Base-by-base conservation (phyloP, 2,888 invertebrate species). In the Agrotis ipsilon region DNA sequence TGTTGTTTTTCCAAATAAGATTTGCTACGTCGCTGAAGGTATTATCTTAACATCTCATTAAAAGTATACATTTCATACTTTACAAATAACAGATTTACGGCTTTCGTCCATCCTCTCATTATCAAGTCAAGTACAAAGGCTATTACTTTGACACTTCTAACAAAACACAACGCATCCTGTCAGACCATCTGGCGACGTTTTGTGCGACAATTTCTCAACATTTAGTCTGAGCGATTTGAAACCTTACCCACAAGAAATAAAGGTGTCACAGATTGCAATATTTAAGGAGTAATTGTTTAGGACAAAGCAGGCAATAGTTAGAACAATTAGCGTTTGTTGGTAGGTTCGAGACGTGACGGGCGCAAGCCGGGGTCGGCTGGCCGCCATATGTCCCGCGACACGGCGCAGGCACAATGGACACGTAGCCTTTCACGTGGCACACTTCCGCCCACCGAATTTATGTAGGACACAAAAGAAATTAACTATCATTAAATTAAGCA, bases 281-380 rank as follows among this genome's bases (percentile, higher is more conserved):
- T 79, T 62, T 68, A 63, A 49, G 32, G 80, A 72, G 81, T 80
- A 73, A 82, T 87, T 80, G 86, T 84, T 84, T 81, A 88, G 85
- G 84, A 86, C 86, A 87, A 87, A 84, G 84, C 87, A 83, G 84
- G 86, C 85, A 86, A 87, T 84, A 83, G 84, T 84, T 81, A 80
- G 77, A 78, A 91, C 91, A 92, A 92, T 91, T 90, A 89, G 89
- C 86, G 88, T 85, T 87, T 89, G 91, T 91, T 88, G 83, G 87
- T 84, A 86, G 89, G 88, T 86, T 83, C 82, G 83, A 82, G 86
- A 90, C 88, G 89, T 88, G 89, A 78, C 85, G 74, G 82, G 66
- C 67, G 70, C 60, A 69, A 68, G 67, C 73, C 60, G 75, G 78
- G 85, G 84, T 83, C 87, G 88, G 86, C 82, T 91, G 92, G 88